Evolutionary conservation across 2,888 invertebrate species (phyloP), one percentile per base, ranked within the genome.

Genomic region (Phorcus lineatus): DNA sequence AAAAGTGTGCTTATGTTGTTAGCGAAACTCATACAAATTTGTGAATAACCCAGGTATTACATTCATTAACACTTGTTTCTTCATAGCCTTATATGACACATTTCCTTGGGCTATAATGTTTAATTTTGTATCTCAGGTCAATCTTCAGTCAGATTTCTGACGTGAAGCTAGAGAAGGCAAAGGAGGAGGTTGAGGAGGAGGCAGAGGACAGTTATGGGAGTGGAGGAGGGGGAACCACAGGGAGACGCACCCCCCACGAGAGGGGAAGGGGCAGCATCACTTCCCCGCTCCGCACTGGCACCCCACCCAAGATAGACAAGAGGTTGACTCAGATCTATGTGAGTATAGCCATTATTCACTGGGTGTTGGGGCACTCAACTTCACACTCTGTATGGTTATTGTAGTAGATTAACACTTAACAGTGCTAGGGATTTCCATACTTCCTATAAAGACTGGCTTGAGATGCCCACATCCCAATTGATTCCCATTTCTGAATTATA

Each of bases 291-390:
- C 81, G 13, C 80, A 87, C 19, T 47, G 86, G 86, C 22, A 89
- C 90, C 31, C 90, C 90, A 47, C 88, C 90, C 36, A 91, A 90
- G 80, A 91, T 92, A 70, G 92, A 92, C 86, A 92, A 92, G 79
- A 77, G 92, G 31, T 85, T 92, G 0, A 88, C 91, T 22, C 90
- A 90, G 79, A 86, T 90, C 47, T 90, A 91, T 87, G 92, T 92
- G 87, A 88, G 91, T 89, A 31, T 53, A 40, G 28, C n/a, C 4
- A 6, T 11, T 13, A 47, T 6, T 47, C 47, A 47, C 47, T 47
- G 47, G 47, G 47, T 47, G 47, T 47, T 47, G 47, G 47, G 47
- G 47, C 47, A 47, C 47, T 47, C 1, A 47, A 47, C 47, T 47
- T 47, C 47, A 47, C 47, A 47, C 47, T 47, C 13, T 47, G 13